Conservation (phyloP, 2,113 vertebrate genomes). For the Zosterops borbonicus region DNA sequence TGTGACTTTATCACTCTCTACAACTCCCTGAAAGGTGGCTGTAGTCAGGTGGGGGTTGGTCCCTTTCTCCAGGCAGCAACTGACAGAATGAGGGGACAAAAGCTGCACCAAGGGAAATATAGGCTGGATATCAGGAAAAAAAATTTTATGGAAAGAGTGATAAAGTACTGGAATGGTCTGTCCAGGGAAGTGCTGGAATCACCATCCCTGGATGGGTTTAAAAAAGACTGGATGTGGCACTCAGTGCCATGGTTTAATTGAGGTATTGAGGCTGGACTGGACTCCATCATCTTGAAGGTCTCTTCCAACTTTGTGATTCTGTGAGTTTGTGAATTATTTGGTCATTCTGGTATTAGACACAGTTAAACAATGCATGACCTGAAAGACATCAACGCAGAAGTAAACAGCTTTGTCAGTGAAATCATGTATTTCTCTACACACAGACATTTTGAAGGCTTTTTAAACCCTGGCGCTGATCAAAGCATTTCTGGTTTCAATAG, state of each 20-base stretch:
- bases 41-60: not conserved
- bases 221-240: not conserved
- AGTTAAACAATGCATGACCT: not conserved
- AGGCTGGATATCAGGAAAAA: not conserved
- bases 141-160: not conserved
- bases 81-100: not conserved
- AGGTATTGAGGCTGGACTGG: not conserved
- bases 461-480: not conserved
- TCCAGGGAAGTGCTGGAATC: not conserved
- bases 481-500: not conserved
- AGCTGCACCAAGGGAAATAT: not conserved
- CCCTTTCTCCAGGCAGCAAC: not conserved
- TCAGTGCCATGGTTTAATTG: not conserved
- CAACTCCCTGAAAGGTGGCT: not conserved
- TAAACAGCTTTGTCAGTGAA: not conserved
- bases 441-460: not conserved
- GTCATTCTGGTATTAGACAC: not conserved
- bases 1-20: not conserved
- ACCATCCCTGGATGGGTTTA: not conserved
- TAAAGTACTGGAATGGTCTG: not conserved
- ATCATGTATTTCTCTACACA: not conserved
- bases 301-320: not conserved
- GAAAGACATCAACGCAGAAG: not conserved
- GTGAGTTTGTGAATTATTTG: not conserved
- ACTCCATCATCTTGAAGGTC: not conserved